Evolutionary conservation across 2,797 vertebrate species (phyloP), one percentile per base, ranked within the genome.

Genomic region (Hyperoplus immaculatus): DNA sequence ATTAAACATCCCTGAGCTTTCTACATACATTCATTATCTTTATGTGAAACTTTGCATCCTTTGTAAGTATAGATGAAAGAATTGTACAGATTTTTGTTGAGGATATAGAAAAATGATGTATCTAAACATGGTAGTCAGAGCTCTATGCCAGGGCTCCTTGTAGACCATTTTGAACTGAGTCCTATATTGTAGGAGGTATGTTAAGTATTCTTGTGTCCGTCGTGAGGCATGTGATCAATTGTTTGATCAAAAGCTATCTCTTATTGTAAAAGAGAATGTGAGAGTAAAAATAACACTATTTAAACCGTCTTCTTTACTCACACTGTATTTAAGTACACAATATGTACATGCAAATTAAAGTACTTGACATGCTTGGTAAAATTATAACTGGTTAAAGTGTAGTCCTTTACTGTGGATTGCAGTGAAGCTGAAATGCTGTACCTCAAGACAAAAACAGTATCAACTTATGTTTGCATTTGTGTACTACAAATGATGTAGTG

Each of bases 391-490:
- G 8, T 29, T 18, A 10, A 45, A n/a, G 49, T 39, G 11, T 10
- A 8, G 36, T 29, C 42, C 12, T n/a, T 42, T 13, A 3, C 21
- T 4, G 38, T 15, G 51, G 73, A 63, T 64, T 53, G 14, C 69
- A 21, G 5, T 8, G 14, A 11, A 61, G 42, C 5, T 51, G 3
- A 39, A 39, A 41, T 46, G n/a, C 11, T 18, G 2, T 10, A 58
- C 6, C 54, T 75, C 4, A 7, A 66, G 36, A 55, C 56, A 43
- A 51, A 71, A 45, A 5, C 6, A 68, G 58, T 39, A 21, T 59
- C 14, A 39, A 10, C 59, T 49, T 53, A 29, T 6, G 6, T 54
- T 38, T 80, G 39, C 29, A 36, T 21, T 70, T 69, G 1, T 73
- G 13, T 10, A 38, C 15, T 72, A 41, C 43, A 69, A 61, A 54